These are phyloP conservation scores for Neelides folsomi DNA, from an alignment of 2,888 invertebrate species.

Conservation along the genomic window DNA sequence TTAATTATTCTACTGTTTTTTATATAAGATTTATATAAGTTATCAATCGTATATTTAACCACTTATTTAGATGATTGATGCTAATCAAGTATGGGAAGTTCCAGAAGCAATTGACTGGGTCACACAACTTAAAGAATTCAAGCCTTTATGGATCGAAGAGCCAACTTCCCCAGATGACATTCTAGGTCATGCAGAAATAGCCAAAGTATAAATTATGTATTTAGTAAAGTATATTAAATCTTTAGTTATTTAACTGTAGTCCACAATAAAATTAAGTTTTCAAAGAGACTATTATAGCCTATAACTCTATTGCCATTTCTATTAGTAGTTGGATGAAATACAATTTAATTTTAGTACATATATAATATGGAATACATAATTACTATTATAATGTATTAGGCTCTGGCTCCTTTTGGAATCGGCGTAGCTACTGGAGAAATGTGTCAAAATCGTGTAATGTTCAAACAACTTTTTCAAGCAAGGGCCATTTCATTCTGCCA, in stretches of 20 bases:
- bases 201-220: conserved; percentile 44
- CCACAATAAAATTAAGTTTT: no score
- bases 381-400: no score
- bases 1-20: no score
- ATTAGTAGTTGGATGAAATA: no score
- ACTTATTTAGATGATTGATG: conserved; percentile 63
- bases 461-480: conserved; percentile 75
- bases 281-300: no score
- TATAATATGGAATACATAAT: no score
- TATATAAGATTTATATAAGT: no score
- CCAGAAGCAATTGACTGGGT: conserved; percentile 74
- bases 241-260: no score
- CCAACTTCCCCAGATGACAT: conserved; percentile 85
- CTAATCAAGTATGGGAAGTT: conserved; percentile 81
- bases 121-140: conserved; percentile 43
- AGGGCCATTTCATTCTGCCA: conserved; percentile 74
- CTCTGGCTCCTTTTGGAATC: conserved; percentile 54
- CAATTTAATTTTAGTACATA: no score
- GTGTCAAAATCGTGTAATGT: conserved; percentile 81
- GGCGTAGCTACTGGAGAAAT: conserved; percentile 85
- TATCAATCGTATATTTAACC: no score
- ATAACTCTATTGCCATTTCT: no score
- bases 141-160: conserved; percentile 78
- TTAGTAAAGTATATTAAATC: no score
- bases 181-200: conserved; percentile 67